These are phyloP conservation scores for Heterotis niloticus DNA, from an alignment of 2,113 vertebrate species.

Conservation along the genomic window DNA sequence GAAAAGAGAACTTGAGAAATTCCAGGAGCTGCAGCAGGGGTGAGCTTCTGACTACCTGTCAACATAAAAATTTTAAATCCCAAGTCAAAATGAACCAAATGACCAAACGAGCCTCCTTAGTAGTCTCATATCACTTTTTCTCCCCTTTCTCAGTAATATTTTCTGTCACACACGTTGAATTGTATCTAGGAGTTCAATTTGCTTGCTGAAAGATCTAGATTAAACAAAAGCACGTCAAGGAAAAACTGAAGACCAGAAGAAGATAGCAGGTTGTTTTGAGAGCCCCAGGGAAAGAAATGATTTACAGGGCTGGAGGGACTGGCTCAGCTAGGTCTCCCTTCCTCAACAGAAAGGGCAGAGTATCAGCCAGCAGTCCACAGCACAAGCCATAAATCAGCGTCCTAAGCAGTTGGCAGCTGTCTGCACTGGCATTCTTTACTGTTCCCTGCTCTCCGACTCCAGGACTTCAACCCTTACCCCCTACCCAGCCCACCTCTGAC, in stretches of 20 bases:
- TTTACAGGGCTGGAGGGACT: constrained; percentile 10
- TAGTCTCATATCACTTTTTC: neutral
- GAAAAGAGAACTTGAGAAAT: neutral
- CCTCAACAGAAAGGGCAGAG: constrained; percentile 26
- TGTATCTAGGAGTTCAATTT: neutral
- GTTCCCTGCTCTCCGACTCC: neutral
- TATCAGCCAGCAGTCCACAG: constrained; percentile 31
- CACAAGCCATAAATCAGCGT: constrained; percentile 40
- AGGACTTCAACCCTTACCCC: neutral
- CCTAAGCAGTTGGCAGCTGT: constrained; percentile 43
- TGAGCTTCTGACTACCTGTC: neutral
- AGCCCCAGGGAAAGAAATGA: neutral
- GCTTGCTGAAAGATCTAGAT: neutral
- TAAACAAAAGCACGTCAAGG: neutral
- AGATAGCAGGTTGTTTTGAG: neutral
- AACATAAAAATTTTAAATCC: neutral
- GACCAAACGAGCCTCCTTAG: neutral
- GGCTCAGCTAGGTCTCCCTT: constrained; percentile 23
- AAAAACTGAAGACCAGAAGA: neutral
- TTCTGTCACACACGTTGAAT: neutral
- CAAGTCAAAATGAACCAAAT: neutral
- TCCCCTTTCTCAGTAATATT: neutral
- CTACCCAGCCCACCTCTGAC: neutral
- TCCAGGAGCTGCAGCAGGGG: neutral
- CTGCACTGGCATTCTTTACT: constrained; percentile 22